Conservation (phyloP, 2,113 vertebrate genomes). For the Malurus elegans region DNA sequence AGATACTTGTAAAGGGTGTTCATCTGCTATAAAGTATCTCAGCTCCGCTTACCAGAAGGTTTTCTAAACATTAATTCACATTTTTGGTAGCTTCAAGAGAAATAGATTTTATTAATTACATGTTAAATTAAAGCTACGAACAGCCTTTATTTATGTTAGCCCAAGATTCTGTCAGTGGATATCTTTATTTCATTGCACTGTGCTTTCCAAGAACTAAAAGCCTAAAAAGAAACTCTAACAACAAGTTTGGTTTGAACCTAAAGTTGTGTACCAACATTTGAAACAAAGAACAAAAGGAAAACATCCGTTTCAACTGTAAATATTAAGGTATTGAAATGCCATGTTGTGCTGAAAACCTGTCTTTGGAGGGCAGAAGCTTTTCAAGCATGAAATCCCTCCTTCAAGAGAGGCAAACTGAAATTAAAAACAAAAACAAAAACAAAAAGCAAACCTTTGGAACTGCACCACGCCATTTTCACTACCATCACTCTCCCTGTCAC, state of each 20-base stretch:
- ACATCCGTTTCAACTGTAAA: background rate
- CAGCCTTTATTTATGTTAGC: background rate
- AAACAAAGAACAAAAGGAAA: background rate
- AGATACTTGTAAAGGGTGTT: background rate
- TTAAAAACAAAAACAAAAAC: background rate
- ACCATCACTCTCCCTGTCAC: background rate
- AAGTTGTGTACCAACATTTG: background rate
- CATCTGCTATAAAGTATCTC: conserved; percentile 15
- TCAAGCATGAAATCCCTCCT: background rate
- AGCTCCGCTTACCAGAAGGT: conserved; percentile 19
- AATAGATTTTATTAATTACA: conserved; percentile 16
- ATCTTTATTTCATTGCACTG: background rate
- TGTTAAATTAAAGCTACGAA: background rate
- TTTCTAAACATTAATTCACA: conserved; percentile 21
- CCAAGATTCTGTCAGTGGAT: background rate
- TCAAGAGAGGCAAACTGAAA: background rate
- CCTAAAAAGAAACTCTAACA: background rate
- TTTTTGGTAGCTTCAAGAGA: conserved; percentile 12
- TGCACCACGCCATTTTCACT: background rate
- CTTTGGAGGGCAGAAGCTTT: background rate
- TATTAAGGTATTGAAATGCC: background rate
- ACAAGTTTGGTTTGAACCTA: background rate
- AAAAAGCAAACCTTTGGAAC: background rate
- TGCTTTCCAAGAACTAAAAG: background rate
- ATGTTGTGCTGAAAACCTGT: background rate